Base-by-base conservation (phyloP, 2,113 vertebrate genomes). In the Geothlypis trichas region DNA sequence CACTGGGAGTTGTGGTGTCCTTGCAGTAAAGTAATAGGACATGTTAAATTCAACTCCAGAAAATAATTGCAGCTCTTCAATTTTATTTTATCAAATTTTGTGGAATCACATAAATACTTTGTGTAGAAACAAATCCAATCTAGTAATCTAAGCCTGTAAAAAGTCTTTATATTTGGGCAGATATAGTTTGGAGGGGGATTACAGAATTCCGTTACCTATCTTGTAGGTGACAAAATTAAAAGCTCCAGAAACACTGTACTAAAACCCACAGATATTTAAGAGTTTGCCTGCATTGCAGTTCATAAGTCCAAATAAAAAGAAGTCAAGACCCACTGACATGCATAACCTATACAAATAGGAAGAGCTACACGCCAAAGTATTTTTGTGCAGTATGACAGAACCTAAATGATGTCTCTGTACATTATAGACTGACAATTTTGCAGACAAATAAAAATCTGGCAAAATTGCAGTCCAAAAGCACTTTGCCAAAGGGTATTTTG, bases 401-500 rank as follows among this genome's bases (percentile, higher is more conserved):
- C 42, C 41, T 91, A 87, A 94, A 89, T 94, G 74, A 63, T 94
- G 61, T 76, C 65, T 90, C 71, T 72, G 42, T 89, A 82, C 41
- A 62, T 77, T 91, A 62, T 66, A 95, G 74, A 83, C 78, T 83
- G 81, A 89, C 74, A 91, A 94, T 96, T 94, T 89, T 73, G 63
- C 74, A 96, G 91, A 93, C 81, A 96, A 96, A 90, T 95, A 93
- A 95, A 95, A 95, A 80, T 94, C 78, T 96, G 89, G 78, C 84
- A 90, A 82, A 96, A 95, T 51, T 87, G 51, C 75, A 77, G 47
- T 93, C 82, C 78, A 82, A 94, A 96, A 85, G 59, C 63, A 55
- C 73, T 96, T 96, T 94, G 84, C 94, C 93, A 96, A 93, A 93
- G 94, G 89, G 51, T 95, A 96, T 96, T 96, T 95, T 82, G 62